Percentiles rank a stretch among this genome's conserved stretches.
phyloP scores from a whole-genome alignment of 2,888 invertebrate genomes.

The Pocota personata region DNA sequence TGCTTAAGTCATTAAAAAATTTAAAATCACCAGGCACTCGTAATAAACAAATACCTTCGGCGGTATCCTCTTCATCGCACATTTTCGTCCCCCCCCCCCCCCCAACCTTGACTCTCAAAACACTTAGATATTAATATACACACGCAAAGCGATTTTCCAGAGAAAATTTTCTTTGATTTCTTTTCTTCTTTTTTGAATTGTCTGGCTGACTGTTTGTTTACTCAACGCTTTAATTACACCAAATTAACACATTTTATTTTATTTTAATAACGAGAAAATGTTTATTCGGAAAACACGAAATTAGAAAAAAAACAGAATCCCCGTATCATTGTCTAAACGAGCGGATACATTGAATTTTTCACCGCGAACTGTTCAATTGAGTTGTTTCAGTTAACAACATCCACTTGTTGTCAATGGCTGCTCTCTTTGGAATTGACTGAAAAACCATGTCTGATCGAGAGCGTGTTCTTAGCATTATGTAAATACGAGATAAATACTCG shows the following conservation, averaged over 20 bases:
- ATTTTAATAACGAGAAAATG: constrained; percentile 30
- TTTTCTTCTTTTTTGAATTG: constrained; percentile 7
- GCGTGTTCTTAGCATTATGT: constrained; percentile 51
- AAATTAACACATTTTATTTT: constrained; percentile 55
- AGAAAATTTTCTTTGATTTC: constrained; percentile 19
- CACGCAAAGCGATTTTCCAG: constrained; percentile 6
- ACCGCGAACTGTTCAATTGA: constrained; percentile 22
- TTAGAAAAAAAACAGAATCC: background rate
- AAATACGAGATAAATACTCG: constrained; percentile 43
- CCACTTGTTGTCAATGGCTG: constrained; percentile 65
- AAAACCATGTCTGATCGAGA: constrained; percentile 35
- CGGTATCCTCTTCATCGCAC: constrained; percentile 57
- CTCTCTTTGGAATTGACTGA: constrained; percentile 62
- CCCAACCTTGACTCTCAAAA: too few species aligned
- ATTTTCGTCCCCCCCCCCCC: constrained; percentile 14
- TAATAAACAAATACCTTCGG: constrained; percentile 61
- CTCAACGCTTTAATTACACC: constrained; percentile 44
- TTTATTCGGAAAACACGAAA: constrained; percentile 45
- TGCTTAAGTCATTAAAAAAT: constrained; percentile 13
- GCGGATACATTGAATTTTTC: background rate
- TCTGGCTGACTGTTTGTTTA: constrained; percentile 39
- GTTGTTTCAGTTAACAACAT: constrained; percentile 39
- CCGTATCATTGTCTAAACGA: background rate
- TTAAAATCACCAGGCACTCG: constrained; percentile 46
- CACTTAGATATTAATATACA: constrained; percentile 42